These are phyloP conservation scores for Oscheius onirici DNA, from an alignment of 2,888 invertebrate species.

Conservation along the genomic window DNA sequence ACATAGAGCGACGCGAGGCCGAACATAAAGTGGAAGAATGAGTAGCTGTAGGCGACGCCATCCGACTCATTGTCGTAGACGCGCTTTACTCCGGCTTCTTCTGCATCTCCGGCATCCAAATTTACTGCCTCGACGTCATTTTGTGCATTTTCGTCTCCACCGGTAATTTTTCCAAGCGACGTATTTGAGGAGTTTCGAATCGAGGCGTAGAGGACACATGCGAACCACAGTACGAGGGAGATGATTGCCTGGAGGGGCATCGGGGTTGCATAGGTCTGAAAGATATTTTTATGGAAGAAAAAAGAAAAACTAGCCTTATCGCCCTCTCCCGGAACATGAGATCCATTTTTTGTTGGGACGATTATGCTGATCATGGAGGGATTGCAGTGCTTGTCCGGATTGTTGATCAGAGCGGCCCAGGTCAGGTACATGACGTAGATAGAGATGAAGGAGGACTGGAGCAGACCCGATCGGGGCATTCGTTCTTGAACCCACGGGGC, in stretches of 20 bases:
- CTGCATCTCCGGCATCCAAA: no score
- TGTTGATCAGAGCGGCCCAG: constrained; percentile 96
- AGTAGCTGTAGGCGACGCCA: constrained; percentile 75
- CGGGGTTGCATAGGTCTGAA: constrained; percentile 57
- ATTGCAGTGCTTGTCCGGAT: constrained; percentile 83
- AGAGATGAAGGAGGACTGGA: constrained; percentile 85
- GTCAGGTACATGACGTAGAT: constrained; percentile 94
- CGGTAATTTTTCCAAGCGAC: constrained; percentile 84
- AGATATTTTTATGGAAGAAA: not conserved
- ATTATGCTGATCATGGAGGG: constrained; percentile 75
- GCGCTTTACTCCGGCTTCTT: constrained; percentile 45
- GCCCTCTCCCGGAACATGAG: constrained; percentile 45
- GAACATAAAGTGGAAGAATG: constrained; percentile 81
- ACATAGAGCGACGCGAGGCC: constrained; percentile 94
- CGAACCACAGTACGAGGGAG: constrained; percentile 90
- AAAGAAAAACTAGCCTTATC: constrained; percentile 10
- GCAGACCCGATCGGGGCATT: constrained; percentile 81
- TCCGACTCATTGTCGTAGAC: constrained; percentile 93
- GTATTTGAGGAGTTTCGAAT: constrained; percentile 90
- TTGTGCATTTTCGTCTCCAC: constrained; percentile 39
- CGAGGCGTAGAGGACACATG: constrained; percentile 92
- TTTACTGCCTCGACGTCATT: no score
- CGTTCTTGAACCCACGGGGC: constrained; percentile 89
- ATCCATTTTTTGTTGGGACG: constrained; percentile 55
- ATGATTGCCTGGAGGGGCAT: constrained; percentile 84